Percentiles rank a stretch among this genome's conserved stretches.
These are phyloP conservation scores for Homalodisca vitripennis DNA, from an alignment of 1,140 invertebrate species.

Conservation along the genomic window DNA sequence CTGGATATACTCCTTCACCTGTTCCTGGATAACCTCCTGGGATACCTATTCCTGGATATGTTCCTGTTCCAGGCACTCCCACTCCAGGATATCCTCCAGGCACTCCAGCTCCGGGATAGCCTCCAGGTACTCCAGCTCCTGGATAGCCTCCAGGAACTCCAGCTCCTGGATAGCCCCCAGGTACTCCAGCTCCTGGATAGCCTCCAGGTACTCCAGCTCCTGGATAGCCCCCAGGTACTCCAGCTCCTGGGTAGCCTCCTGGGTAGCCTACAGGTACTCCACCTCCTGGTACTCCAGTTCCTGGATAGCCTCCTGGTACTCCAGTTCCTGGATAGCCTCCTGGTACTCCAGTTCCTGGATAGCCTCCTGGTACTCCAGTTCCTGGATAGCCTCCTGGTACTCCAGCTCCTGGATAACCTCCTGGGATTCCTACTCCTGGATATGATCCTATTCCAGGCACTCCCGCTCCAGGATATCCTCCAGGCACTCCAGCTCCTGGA, in stretches of 20 bases:
- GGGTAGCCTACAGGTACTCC: constrained; percentile 28
- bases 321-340: constrained; percentile 31
- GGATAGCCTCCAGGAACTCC: constrained; percentile 35
- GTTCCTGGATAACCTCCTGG: neutral
- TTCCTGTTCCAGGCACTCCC: constrained; percentile 21
- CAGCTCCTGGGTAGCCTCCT: constrained; percentile 22
- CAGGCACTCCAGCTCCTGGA: constrained; percentile 24
- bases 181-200: constrained; percentile 33
- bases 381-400: constrained; percentile 33
- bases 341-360: constrained; percentile 32
- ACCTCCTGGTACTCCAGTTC: constrained; percentile 11
- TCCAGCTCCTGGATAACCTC: constrained; percentile 30
- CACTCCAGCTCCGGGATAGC: constrained; percentile 7
- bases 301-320: constrained; percentile 31
- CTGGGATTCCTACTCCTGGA: constrained; percentile 14
- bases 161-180: constrained; percentile 32
- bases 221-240: constrained; percentile 31
- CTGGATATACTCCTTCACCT: constrained; percentile 3
- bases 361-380: constrained; percentile 32
- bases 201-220: constrained; percentile 29
- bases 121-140: constrained; percentile 27
- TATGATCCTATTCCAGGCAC: no score
- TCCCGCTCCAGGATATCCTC: constrained; percentile 12
- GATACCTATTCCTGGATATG: constrained; percentile 19
- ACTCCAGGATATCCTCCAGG: neutral